phyloP scores from a whole-genome alignment of 2,888 invertebrate genomes.

The Acrocera orbiculus region DNA sequence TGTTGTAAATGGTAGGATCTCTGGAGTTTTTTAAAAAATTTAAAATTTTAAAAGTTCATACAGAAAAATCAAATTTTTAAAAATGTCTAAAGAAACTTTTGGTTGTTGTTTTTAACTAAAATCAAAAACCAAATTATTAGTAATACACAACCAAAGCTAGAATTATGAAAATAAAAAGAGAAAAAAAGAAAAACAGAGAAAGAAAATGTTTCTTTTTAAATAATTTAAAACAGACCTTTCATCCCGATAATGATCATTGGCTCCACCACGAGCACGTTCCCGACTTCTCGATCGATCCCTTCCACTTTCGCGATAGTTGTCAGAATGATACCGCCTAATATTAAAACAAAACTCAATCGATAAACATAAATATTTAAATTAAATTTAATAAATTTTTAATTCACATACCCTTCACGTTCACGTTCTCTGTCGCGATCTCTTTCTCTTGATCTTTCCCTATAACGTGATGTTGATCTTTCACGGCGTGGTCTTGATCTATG shows the following conservation, averaged over 20 bases:
- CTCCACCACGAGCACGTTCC: constrained; percentile 35
- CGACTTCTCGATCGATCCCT: constrained; percentile 63
- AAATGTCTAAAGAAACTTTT: too few species aligned
- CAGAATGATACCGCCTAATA: constrained; percentile 15
- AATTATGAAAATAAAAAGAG: too few species aligned
- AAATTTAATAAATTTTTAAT: background rate
- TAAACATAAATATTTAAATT: constrained; percentile 5
- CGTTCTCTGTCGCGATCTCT: constrained; percentile 40
- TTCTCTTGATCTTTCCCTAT: constrained; percentile 54
- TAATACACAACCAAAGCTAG: too few species aligned
- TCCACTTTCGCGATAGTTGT: constrained; percentile 32
- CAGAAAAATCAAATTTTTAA: too few species aligned
- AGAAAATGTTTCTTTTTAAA: background rate
- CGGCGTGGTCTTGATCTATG: constrained; percentile 31
- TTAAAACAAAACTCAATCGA: constrained; percentile 9
- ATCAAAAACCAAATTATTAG: too few species aligned
- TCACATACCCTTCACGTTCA: constrained; percentile 37
- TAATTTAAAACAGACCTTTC: constrained; percentile 21
- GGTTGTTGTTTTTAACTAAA: too few species aligned
- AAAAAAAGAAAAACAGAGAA: too few species aligned
- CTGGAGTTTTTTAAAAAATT: too few species aligned
- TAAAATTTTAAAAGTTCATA: too few species aligned
- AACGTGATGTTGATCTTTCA: constrained; percentile 37
- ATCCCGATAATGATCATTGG: constrained; percentile 27
- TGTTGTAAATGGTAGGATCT: too few species aligned